Base-by-base conservation (phyloP, 2,797 vertebrate genomes). In the Kryptolebias ocellatus region DNA sequence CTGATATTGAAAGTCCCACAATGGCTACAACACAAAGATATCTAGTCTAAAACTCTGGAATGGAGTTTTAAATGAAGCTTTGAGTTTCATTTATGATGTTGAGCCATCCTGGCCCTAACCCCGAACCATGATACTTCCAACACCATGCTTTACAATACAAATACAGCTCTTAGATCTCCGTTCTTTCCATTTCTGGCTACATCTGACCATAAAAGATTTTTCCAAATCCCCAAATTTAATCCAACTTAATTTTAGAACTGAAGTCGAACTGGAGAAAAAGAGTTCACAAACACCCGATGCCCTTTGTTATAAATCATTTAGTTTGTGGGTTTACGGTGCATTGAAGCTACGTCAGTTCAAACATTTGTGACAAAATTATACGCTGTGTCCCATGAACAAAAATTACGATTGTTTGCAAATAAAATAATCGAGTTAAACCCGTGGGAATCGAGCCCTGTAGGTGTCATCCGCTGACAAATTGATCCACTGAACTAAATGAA, bases 401-500 rank as follows among this genome's bases (percentile, higher is more conserved):
- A 54, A 29, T 12, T n/a, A 27, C 10, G 7, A 34, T 34, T 70
- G 10, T 34, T 47, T 44, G 12, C 1, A 28, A 53, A 4, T 52
- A 15, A 20, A 16, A 39, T 34, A 14, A 56, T 60, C 47, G 1
- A 62, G 28, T 17, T 53, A 14, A 55, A 65, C 67, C 27, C 15
- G 39, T 49, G 14, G 4, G 42, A 60, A 17, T 28, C 9, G 52
- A 59, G 52, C 28, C 50, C 65, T 47, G 67, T 6, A 49, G 61
- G 49, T 53, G 61, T 67, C 60, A 45, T 59, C 47, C 24, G 46
- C 54, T 74, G 67, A 82, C 69, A 87, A 76, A 78, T 67, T 74
- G 73, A 73, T 57, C 65, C 64, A 79, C 29, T 76, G 59, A 75
- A 70, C 79, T 63, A 70, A 79, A 83, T 84, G 46, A 76, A 63